Conservation (phyloP, 2,797 vertebrate genomes). For the Naso thynnoides region DNA sequence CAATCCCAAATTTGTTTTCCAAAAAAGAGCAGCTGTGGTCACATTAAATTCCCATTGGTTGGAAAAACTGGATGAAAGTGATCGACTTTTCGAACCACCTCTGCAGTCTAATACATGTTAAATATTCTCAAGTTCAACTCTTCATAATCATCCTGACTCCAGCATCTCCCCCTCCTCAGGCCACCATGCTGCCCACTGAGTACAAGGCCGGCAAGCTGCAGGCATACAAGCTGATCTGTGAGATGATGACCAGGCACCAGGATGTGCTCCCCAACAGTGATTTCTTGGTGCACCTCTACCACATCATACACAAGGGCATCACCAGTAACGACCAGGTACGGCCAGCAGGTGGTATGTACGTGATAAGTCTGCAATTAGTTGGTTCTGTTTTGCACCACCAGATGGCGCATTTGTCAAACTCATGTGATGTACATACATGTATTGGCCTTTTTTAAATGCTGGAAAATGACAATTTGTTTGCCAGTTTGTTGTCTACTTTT, state of each 20-base stretch:
- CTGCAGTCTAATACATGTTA: background rate
- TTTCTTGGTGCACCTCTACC: conserved; percentile 96
- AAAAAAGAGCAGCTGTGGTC: background rate
- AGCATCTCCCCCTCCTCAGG: conserved; percentile 77
- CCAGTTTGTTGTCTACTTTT: conserved; percentile 17
- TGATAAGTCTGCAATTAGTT: background rate
- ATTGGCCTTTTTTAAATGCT: background rate
- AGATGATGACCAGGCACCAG: conserved; percentile 98
- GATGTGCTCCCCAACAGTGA: conserved; percentile 95
- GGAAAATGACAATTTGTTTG: conserved; percentile 5
- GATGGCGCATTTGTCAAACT: conserved; percentile 67
- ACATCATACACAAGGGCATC: conserved; percentile 94
- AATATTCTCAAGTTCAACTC: background rate
- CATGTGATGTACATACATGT: background rate
- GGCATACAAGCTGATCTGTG: conserved; percentile 94
- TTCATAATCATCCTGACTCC: background rate
- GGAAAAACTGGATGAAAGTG: background rate
- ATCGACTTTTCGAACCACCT: background rate
- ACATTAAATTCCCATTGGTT: background rate
- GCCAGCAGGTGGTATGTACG: conserved; percentile 53
- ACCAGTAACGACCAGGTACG: conserved; percentile 94
- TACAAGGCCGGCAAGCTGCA: conserved; percentile 96
- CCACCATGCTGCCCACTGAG: conserved; percentile 90
- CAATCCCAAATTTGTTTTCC: no score
- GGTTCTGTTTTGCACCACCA: conserved; percentile 46